Base-by-base conservation (phyloP, 2,113 vertebrate species). In the Rhombomys opimus region DNA sequence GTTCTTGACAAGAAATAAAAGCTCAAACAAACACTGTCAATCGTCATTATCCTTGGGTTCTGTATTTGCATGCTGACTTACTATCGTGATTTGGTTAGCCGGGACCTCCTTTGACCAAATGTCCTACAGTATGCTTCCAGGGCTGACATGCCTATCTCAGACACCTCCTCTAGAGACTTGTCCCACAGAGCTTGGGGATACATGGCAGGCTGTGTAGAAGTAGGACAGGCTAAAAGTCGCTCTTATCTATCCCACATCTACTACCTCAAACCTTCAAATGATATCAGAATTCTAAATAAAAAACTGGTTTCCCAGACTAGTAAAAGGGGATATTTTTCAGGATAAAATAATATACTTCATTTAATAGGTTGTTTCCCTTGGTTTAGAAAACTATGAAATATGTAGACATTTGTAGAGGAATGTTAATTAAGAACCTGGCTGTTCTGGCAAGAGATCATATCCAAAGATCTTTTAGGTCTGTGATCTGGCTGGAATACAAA, bases 341-440 rank as follows among this genome's bases (percentile, higher is more conserved):
- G 11, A 32, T 35, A 84, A 91, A 25, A 72, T 38, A 57, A 73
- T 7, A 0, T 81, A 73, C 86, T 88, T 90, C 70, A 93, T 32
- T 87, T 67, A 35, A 59, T 9, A 73, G 30, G 65, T 81, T 85
- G 14, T 87, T 87, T 46, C 14, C 23, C 91, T 46, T 78, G 87
- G 2, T 91, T 86, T 65, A 38, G 59, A 87, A 67, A 86, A 81
- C 4, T 63, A 94, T 89, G 77, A 82, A 41, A 92, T 89, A 86
- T 65, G 76, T 82, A 93, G 73, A 82, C 20, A 38, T 10, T 46
- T 46, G 46, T 46, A 46, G 5, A 46, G 46, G 46, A 46, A 46
- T 46, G 46, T 46, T 46, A 46, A 46, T 46, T 46, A 3, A 46
- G 46, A 46, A 46, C 46, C 46, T 46, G 46, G 46, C 46, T 46